Percentiles rank a stretch among this genome's conserved stretches.
phyloP scores from a whole-genome alignment of 1,140 invertebrate species.

The Psix sp. region DNA sequence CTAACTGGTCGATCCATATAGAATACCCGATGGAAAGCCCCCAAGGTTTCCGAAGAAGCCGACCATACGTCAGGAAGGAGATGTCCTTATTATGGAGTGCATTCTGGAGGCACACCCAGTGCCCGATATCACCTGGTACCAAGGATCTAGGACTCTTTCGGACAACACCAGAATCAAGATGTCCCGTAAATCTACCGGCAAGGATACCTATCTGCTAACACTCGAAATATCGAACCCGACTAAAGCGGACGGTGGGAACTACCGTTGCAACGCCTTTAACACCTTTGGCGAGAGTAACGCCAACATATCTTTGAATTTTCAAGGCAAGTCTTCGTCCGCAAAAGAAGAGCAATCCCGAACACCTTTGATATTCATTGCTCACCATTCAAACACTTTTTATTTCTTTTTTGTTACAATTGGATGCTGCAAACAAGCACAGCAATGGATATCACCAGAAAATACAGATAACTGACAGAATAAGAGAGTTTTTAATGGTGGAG shows the following conservation, averaged over 20 bases:
- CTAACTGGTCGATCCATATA: constrained; percentile 73
- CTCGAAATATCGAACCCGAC: constrained; percentile 96
- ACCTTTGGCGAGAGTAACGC: constrained; percentile 99
- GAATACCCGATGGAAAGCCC: constrained; percentile 95
- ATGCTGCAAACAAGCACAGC: no score
- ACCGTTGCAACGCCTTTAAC: constrained; percentile 99
- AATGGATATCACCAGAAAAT: constrained; percentile 40
- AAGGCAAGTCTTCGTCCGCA: constrained; percentile 84
- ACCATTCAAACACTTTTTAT: constrained; percentile 14
- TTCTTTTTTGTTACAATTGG: constrained; percentile 22
- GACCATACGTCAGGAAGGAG: constrained; percentile 95
- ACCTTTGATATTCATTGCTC: constrained; percentile 45
- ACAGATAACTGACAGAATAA: constrained; percentile 32
- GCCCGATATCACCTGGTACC: constrained; percentile 97
- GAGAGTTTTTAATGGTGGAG: constrained; percentile 24
- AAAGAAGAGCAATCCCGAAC: not conserved
- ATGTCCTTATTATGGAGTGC: constrained; percentile 96
- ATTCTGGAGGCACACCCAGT: constrained; percentile 95
- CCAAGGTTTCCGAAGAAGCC: constrained; percentile 98
- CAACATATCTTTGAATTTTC: constrained; percentile 99
- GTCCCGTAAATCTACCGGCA: constrained; percentile 88
- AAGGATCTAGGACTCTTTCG: constrained; percentile 88
- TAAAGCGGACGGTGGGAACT: constrained; percentile 96
- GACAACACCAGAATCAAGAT: constrained; percentile 91
- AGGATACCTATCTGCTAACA: constrained; percentile 93